Evolutionary conservation across 2,113 vertebrate genomes (phyloP), one percentile per base, ranked within the genome.

Genomic region (Ibidorhyncha struthersii): DNA sequence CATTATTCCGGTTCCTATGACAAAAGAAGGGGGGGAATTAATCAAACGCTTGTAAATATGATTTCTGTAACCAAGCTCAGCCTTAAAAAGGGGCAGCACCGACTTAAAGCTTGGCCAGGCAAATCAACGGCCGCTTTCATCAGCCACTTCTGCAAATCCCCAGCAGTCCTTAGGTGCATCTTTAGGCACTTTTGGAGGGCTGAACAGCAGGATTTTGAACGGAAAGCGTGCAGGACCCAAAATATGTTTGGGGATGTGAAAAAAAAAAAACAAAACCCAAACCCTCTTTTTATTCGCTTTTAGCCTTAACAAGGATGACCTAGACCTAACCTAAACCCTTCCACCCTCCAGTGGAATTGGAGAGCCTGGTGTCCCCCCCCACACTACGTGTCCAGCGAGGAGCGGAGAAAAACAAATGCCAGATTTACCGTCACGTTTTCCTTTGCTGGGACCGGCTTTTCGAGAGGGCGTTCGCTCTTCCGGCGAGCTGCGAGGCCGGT

Each of bases 401-500:
- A 18, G 15, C 12, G 8, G 5, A 59, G 12, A 45, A 61, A 29
- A 55, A 17, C 14, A 50, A 50, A 50, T 50, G 49, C 12, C 10
- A 10, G 6, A 13, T 0, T 86, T 87, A 92, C 89, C 80, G 1
- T 72, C 14, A 3, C 3, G 1, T 56, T 50, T 36, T 41, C 21
- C 66, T 82, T 34, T 8, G 6, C 10, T 2, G 34, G 40, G 23
- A 29, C 11, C 0, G 9, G 47, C n/a, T 22, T 25, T 40, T 29
- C 4, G 1, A 41, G 45, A 40, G 3, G 11, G 10, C 14, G 6
- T 41, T 53, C 2, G 7, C 34, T 29, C 34, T 29, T 43, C 56
- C 41, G 29, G 43, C 3, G 1, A 8, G 8, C 4, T 4, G 21
- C 0, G 1, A 10, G 40, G 65, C 1, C 1, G 6, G 8, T 25